Percentiles rank a stretch among this genome's conserved stretches.
phyloP scores from a whole-genome alignment of 2,797 vertebrate genomes.

The Clarias pachynema region DNA sequence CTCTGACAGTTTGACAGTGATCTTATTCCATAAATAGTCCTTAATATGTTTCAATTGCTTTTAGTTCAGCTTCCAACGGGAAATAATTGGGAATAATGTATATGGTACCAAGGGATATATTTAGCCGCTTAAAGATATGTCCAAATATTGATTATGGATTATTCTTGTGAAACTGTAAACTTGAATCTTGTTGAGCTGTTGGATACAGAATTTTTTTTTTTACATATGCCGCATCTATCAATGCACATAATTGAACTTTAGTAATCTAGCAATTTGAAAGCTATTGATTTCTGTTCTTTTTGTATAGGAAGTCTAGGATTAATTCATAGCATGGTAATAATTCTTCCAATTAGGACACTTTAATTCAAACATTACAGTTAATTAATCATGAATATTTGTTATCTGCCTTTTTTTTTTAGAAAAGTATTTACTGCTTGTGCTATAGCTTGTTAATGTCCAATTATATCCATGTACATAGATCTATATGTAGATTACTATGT shows the following conservation, averaged over 20 bases:
- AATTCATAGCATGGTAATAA: background rate
- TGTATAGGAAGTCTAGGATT: background rate
- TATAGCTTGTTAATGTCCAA: background rate
- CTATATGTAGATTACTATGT: background rate
- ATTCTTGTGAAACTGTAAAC: constrained; percentile 1
- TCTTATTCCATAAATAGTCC: too few species aligned
- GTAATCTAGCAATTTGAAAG: background rate
- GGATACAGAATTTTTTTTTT: background rate
- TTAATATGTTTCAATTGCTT: background rate
- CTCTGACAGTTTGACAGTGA: too few species aligned
- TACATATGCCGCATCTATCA: background rate
- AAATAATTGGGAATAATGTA: background rate
- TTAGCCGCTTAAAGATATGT: background rate
- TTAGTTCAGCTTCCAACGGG: background rate
- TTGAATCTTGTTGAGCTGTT: background rate
- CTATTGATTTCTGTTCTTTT: background rate
- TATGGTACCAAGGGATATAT: background rate
- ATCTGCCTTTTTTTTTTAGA: background rate
- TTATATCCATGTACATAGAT: background rate
- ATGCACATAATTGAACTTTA: background rate
- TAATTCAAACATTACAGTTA: background rate
- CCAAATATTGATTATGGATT: background rate
- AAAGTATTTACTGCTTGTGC: background rate
- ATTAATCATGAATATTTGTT: background rate
- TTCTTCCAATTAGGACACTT: background rate